These are phyloP conservation scores for Teleiodes luculella DNA, from an alignment of 2,888 invertebrate genomes.

Conservation along the genomic window DNA sequence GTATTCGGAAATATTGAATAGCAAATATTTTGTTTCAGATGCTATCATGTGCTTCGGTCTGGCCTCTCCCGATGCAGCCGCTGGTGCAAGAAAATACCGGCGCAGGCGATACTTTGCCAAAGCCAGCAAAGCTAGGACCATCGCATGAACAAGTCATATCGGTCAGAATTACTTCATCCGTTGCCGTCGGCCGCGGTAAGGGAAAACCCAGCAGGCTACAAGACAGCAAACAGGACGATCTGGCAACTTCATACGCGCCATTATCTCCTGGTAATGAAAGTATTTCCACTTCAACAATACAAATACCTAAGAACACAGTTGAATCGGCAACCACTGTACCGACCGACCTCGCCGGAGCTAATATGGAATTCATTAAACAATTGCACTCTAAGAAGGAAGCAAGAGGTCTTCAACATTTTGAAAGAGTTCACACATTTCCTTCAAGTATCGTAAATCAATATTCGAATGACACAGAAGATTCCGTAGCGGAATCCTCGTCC, in stretches of 20 bases:
- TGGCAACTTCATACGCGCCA: slow-evolving; percentile 20
- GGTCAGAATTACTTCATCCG: slow-evolving; percentile 80
- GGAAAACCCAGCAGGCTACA: slow-evolving; percentile 32
- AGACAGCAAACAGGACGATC: slow-evolving; percentile 22
- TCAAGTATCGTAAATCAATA: slow-evolving; percentile 70
- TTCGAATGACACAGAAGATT: slow-evolving; percentile 44
- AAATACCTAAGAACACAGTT: slow-evolving; percentile 24
- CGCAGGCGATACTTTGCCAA: slow-evolving; percentile 38
- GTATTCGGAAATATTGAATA: background rate
- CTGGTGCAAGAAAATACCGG: slow-evolving; percentile 16
- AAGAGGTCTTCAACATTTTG: slow-evolving; percentile 44
- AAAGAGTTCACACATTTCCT: slow-evolving; percentile 64
- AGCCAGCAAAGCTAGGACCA: slow-evolving; percentile 34
- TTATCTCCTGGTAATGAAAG: slow-evolving; percentile 34
- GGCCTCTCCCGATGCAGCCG: slow-evolving; percentile 42
- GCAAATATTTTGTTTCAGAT: slow-evolving; percentile 47
- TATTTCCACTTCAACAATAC: slow-evolving; percentile 27
- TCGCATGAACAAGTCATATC: slow-evolving; percentile 70
- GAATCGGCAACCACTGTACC: slow-evolving; percentile 45
- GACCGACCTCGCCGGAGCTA: slow-evolving; percentile 64
- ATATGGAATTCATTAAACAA: slow-evolving; percentile 72
- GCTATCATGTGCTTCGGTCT: slow-evolving; percentile 48
- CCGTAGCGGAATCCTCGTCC: slow-evolving; percentile 51
- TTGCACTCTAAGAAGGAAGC: slow-evolving; percentile 62
- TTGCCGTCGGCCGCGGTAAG: slow-evolving; percentile 75